These are phyloP conservation scores for Lasioglossum oenotherae DNA, from an alignment of 2,888 invertebrate genomes.

Conservation along the genomic window DNA sequence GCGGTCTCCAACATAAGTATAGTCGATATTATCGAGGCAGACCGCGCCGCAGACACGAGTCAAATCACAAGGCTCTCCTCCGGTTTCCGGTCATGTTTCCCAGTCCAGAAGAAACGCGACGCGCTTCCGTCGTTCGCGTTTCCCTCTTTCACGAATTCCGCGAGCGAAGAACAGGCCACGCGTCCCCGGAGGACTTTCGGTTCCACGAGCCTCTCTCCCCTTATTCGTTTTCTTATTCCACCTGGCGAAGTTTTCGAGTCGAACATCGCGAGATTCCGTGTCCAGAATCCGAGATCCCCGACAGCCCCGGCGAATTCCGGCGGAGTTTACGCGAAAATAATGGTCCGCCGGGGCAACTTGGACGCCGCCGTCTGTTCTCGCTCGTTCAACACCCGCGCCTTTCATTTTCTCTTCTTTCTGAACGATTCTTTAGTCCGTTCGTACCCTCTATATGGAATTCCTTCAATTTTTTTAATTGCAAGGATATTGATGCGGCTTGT, in stretches of 20 bases:
- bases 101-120: neutral
- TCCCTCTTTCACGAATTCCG: neutral
- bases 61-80: neutral
- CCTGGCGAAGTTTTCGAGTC: constrained; percentile 38
- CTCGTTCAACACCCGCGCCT: constrained; percentile 1
- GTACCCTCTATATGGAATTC: neutral
- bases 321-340: constrained; percentile 45
- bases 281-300: constrained; percentile 35
- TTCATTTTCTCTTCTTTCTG: neutral
- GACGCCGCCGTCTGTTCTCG: constrained; percentile 8
- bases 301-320: constrained; percentile 4
- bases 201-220: neutral
- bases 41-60: neutral
- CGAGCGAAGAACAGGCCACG: neutral
- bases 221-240: constrained; percentile 16
- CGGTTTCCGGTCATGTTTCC: constrained; percentile 3
- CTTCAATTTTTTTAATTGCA: neutral
- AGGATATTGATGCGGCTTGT: neutral
- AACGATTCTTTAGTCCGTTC: neutral
- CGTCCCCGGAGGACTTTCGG: neutral
- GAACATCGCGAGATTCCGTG: constrained; percentile 33
- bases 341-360: constrained; percentile 13
- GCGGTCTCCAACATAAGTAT: neutral
- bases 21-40: neutral
- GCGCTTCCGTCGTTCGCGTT: neutral